Base-by-base conservation (phyloP, 2,113 vertebrate genomes). In the Peromyscus maniculatus region DNA sequence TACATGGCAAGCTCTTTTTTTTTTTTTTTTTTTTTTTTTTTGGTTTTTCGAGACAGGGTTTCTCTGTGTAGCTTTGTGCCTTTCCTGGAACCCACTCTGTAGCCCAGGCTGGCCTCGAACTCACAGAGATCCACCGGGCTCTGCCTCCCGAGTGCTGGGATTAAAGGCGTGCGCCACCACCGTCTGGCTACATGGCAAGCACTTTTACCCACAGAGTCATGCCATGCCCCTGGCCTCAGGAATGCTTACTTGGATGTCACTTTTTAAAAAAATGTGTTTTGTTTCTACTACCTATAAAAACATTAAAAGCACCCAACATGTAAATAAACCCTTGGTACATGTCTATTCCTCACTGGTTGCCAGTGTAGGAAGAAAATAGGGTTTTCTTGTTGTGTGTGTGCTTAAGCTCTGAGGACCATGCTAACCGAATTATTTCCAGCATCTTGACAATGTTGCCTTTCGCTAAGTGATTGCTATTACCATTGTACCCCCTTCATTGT, bases 331-430 rank as follows among this genome's bases (percentile, higher is more conserved):
- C 36, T 91, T 94, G 74, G 72, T 91, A 82, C 94, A 86, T 90
- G 19, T 62, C 55, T 91, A 89, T 96, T 95, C 39, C 19, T 96
- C 11, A 89, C 21, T 62, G 78, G 46, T n/a, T 89, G 26, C 1
- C 24, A 33, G 75, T 72, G 39, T 89, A 96, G 77, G n/a, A n/a
- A n/a, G 82, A 94, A 94, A 92, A 89, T 72, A 87, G 71, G 4
- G n/a, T 89, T 97, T 92, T 33, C 57, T 87, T 75, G 69, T 36
- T 89, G 4, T 59, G n/a, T 91, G 28, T 36, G 19, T 95, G 21
- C 78, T 72, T 97, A 43, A 93, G 46, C 52, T 93, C 89, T 62
- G 59, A 96, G 88, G 80, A n/a, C 66, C 72, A 64, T 87, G 71
- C 57, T 36, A 77, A n/a, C 33, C 67, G n/a, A 91, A 72, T 86